phyloP scores from a whole-genome alignment of 2,888 invertebrate species.

The Crocallis elinguaria region DNA sequence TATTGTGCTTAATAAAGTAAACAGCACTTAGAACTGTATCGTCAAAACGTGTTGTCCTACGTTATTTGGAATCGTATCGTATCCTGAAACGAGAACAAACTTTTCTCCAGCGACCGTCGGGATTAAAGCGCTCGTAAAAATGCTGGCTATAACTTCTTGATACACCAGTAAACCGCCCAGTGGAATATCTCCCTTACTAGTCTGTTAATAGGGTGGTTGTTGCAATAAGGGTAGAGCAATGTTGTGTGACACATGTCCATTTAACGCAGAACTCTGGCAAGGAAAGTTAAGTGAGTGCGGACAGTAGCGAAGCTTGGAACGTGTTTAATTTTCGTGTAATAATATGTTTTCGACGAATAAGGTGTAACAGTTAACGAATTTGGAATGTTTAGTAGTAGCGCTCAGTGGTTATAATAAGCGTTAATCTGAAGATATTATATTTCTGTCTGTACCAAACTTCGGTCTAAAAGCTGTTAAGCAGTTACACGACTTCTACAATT shows the following conservation, averaged over 20 bases:
- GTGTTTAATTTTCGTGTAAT: not conserved
- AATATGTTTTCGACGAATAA: not conserved
- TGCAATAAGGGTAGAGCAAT: conserved; percentile 5
- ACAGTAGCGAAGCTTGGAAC: conserved; percentile 9
- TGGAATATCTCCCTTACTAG: conserved; percentile 40
- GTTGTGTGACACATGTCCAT: conserved; percentile 25
- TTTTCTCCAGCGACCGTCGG: conserved; percentile 56
- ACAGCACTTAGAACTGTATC: too few species aligned
- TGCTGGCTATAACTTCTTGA: conserved; percentile 78
- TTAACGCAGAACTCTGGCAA: conserved; percentile 16
- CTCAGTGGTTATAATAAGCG: too few species aligned
- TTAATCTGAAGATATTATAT: too few species aligned
- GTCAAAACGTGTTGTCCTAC: too few species aligned
- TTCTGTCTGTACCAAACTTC: too few species aligned
- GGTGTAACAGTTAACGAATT: too few species aligned
- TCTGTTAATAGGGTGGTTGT: conserved; percentile 34
- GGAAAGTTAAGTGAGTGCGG: conserved; percentile 15
- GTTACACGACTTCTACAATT: too few species aligned
- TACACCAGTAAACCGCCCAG: conserved; percentile 54
- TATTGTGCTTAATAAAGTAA: too few species aligned
- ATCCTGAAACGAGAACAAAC: conserved; percentile 45
- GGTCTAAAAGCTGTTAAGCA: too few species aligned
- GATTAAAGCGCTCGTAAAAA: conserved; percentile 81
- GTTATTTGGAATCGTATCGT: conserved; percentile 41
- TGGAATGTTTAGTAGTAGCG: too few species aligned